A percentile compares a stretch with the other conserved stretches of the same genome.
These are phyloP conservation scores for Eupithecia vulgata DNA, from an alignment of 2,888 invertebrate genomes.

Conservation along the genomic window DNA sequence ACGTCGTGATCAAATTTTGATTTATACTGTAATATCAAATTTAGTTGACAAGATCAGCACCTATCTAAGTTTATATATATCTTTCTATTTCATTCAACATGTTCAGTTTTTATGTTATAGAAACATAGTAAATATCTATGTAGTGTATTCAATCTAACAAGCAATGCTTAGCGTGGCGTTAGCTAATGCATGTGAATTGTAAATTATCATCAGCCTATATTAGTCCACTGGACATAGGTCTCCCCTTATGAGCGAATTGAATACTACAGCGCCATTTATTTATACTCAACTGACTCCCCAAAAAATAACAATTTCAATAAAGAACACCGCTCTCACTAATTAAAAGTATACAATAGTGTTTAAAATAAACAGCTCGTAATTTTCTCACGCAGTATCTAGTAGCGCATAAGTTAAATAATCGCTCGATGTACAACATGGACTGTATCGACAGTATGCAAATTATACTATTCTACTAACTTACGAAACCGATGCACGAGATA, in stretches of 20 bases:
- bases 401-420: slow-evolving; percentile 11
- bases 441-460: slow-evolving; percentile 77
- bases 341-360: background rate
- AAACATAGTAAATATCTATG: background rate
- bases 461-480: slow-evolving; percentile 58
- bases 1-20: slow-evolving; percentile 8
- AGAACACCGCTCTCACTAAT: background rate
- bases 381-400: slow-evolving; percentile 40
- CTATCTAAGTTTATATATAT: background rate
- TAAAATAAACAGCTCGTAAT: slow-evolving; percentile 13
- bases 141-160: too few species aligned
- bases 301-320: background rate
- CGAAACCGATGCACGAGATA: slow-evolving; percentile 68
- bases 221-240: too few species aligned
- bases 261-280: too few species aligned
- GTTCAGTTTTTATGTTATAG: background rate
- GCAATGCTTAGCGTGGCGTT: too few species aligned
- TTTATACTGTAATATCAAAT: background rate
- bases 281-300: background rate
- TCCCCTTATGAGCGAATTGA: too few species aligned
- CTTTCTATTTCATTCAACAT: background rate
- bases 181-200: too few species aligned
- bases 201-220: too few species aligned
- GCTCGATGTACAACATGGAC: slow-evolving; percentile 53
- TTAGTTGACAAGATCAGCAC: background rate